These are phyloP conservation scores for Eupithecia dodoneata DNA, from an alignment of 2,888 invertebrate genomes.

Conservation along the genomic window DNA sequence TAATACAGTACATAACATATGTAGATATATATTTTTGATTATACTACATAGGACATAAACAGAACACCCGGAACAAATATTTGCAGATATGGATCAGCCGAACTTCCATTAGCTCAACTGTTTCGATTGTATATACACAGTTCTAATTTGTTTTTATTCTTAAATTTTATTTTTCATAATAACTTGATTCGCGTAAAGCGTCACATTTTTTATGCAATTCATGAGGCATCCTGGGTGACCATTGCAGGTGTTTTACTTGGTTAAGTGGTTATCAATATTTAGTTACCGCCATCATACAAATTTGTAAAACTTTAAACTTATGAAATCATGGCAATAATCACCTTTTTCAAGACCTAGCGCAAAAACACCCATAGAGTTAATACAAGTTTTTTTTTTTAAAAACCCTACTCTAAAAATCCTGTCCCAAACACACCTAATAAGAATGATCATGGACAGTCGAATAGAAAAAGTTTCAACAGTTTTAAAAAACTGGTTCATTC, in stretches of 20 bases:
- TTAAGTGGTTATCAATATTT: background rate
- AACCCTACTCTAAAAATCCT: background rate
- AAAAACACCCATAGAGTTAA: background rate
- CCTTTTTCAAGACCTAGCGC: background rate
- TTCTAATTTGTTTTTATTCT: too few relatives aligned
- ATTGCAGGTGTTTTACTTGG: background rate
- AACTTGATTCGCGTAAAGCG: background rate
- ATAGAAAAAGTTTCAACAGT: constrained; percentile 9
- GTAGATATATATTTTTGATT: too few relatives aligned
- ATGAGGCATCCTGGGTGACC: background rate
- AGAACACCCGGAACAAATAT: too few relatives aligned
- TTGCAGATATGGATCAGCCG: too few relatives aligned
- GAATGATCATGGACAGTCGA: constrained; percentile 7
- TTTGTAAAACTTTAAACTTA: background rate
- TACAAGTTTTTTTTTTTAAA: too few relatives aligned
- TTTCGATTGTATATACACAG: too few relatives aligned
- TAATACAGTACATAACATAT: too few relatives aligned
- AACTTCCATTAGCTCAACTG: too few relatives aligned
- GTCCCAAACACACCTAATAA: background rate
- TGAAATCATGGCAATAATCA: background rate
- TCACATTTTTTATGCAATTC: background rate
- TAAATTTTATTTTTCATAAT: too few relatives aligned
- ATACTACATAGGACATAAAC: too few relatives aligned
- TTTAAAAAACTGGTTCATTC: constrained; percentile 19
- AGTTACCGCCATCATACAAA: background rate